These are phyloP conservation scores for Lycaena phlaeas DNA, from an alignment of 2,888 invertebrate genomes.

Conservation along the genomic window DNA sequence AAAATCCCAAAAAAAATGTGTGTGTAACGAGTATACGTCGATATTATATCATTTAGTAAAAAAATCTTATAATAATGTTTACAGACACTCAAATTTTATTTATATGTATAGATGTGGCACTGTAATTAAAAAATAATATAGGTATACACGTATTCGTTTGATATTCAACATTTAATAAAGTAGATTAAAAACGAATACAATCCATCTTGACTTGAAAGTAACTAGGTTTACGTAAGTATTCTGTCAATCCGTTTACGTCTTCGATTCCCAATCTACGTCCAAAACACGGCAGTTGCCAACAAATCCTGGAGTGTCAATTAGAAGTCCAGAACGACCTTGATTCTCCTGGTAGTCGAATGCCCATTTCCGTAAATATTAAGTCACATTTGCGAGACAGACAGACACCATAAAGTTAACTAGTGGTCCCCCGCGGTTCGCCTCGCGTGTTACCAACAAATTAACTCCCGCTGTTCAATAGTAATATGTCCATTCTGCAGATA, in stretches of 20 bases:
- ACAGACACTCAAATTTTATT: too few relatives aligned
- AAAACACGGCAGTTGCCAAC: neutral
- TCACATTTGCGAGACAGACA: neutral
- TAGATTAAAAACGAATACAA: too few relatives aligned
- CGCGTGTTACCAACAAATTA: constrained; percentile 15
- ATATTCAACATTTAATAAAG: too few relatives aligned
- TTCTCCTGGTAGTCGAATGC: neutral
- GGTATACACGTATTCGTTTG: too few relatives aligned
- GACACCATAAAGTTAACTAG: constrained; percentile 2
- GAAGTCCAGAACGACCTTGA: neutral
- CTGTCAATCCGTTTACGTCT: neutral
- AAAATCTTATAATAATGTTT: too few relatives aligned
- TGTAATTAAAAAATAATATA: too few relatives aligned
- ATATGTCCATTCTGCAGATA: constrained; percentile 11
- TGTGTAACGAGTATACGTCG: too few relatives aligned
- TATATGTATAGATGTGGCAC: too few relatives aligned
- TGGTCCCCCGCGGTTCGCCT: constrained; percentile 13
- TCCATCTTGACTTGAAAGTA: too few relatives aligned
- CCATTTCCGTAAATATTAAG: constrained; percentile 5
- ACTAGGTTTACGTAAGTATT: too few relatives aligned
- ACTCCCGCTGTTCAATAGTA: constrained; percentile 19
- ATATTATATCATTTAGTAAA: too few relatives aligned
- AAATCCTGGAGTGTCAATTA: constrained; percentile 5
- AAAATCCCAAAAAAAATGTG: too few relatives aligned
- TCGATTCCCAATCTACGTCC: neutral